Conservation (phyloP, 2,797 vertebrate genomes). For the Ciconia nigra region DNA sequence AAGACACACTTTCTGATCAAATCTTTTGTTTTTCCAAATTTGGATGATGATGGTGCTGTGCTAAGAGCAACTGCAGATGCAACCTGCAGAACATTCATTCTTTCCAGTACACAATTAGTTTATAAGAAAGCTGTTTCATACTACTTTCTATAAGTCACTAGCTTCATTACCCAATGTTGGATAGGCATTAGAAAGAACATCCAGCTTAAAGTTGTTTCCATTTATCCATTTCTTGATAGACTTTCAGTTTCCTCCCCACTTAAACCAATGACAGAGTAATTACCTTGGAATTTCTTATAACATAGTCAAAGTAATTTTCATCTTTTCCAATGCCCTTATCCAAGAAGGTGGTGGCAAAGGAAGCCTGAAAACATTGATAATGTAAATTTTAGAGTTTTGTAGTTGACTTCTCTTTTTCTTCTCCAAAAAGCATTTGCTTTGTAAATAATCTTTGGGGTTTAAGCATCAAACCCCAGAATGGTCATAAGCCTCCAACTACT, state of each 20-base stretch:
- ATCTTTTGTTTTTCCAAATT: background rate
- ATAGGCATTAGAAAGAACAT: background rate
- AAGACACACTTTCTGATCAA: background rate
- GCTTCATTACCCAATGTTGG: background rate
- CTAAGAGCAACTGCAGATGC: background rate
- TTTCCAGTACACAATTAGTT: background rate
- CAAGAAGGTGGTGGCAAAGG: background rate
- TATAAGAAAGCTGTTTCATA: background rate
- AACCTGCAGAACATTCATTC: background rate
- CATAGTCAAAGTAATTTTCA: background rate
- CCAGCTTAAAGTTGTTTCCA: background rate
- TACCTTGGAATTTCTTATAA: background rate
- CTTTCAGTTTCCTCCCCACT: background rate
- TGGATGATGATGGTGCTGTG: background rate
- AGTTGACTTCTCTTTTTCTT: background rate
- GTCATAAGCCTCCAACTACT: background rate
- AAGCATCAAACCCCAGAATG: background rate
- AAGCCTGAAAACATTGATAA: background rate
- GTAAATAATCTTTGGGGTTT: background rate
- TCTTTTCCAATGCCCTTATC: background rate
- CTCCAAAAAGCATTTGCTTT: background rate
- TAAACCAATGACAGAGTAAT: background rate
- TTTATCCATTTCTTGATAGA: background rate
- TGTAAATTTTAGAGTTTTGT: background rate
- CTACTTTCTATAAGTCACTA: background rate